Evolutionary conservation across 1,140 invertebrate genomes (phyloP).

Genomic region (Drosophila fuyamai): DNA sequence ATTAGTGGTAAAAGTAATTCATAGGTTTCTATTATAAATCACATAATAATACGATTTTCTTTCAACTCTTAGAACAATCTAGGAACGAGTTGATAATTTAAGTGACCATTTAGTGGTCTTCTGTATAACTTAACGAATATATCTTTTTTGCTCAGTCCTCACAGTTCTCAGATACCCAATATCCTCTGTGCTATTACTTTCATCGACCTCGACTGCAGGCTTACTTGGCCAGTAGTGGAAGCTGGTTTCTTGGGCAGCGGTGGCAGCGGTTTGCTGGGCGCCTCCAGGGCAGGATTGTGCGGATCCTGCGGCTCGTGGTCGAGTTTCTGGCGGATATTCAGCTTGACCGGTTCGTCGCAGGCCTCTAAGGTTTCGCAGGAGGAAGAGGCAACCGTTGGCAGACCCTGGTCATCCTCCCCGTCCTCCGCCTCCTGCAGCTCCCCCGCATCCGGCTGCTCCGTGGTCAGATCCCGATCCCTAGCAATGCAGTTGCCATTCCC

Average conservation of each 20-base stretch:
- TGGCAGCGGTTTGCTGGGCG: conserved; percentile 74
- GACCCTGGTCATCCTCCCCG: conserved; percentile 12
- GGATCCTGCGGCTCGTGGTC: neutral
- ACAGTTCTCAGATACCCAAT: too few species aligned
- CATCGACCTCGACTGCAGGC: conserved; percentile 9
- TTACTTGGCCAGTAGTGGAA: conserved; percentile 48
- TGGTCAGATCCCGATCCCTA: conserved; percentile 15
- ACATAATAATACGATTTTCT: too few species aligned
- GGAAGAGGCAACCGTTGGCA: conserved; percentile 58
- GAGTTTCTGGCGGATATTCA: conserved; percentile 1
- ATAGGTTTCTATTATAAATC: too few species aligned
- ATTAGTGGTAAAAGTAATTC: too few species aligned
- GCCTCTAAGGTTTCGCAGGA: conserved; percentile 80
- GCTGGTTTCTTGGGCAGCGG: conserved; percentile 65
- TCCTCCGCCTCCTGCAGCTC: conserved; percentile 6
- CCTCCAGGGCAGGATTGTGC: conserved; percentile 31
- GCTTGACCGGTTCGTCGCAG: conserved; percentile 47
- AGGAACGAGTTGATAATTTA: neutral
- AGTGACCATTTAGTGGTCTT: neutral
- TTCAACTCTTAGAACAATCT: neutral
- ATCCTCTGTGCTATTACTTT: conserved; percentile 4
- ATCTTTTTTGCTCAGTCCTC: too few species aligned
- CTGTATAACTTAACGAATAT: too few species aligned
- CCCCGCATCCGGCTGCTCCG: conserved; percentile 6
- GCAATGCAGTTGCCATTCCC: conserved; percentile 14